A percentile compares a stretch with the other conserved stretches of the same genome.
Evolutionary conservation across 2,888 invertebrate species (phyloP).

Genomic region (Clitarchus hookeri): DNA sequence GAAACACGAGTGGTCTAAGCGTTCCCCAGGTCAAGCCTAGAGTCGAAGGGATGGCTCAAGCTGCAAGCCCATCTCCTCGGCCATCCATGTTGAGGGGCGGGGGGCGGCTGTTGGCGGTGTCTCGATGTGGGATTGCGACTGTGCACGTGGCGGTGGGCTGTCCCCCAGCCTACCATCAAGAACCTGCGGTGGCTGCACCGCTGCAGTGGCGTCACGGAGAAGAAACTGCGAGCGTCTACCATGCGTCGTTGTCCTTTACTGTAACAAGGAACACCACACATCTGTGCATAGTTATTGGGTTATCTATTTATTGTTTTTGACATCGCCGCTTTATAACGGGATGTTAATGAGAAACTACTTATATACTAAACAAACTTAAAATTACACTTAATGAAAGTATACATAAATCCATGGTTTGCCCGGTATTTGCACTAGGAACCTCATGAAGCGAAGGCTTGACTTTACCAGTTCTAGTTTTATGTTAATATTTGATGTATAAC

Average conservation of each 20-base stretch:
- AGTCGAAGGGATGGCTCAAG: not conserved
- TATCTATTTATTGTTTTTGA: no score
- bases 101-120: conserved; percentile 39
- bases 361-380: no score
- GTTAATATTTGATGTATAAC: no score
- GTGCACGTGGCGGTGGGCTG: conserved; percentile 15
- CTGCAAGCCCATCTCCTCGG: conserved; percentile 48
- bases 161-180: conserved; percentile 40
- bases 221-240: not conserved
- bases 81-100: conserved; percentile 53
- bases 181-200: conserved; percentile 34
- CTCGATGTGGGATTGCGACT: conserved; percentile 28
- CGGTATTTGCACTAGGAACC: no score
- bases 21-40: not conserved
- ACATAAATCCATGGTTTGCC: no score
- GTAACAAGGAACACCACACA: not conserved
- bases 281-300: no score
- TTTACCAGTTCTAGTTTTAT: no score
- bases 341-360: no score
- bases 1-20: not conserved
- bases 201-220: not conserved
- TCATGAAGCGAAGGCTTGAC: no score
- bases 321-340: no score
- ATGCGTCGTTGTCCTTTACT: not conserved
- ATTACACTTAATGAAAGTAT: no score